Evolutionary conservation across 2,888 invertebrate species (phyloP).

Genomic region (Lepidocyrtoides sp.): DNA sequence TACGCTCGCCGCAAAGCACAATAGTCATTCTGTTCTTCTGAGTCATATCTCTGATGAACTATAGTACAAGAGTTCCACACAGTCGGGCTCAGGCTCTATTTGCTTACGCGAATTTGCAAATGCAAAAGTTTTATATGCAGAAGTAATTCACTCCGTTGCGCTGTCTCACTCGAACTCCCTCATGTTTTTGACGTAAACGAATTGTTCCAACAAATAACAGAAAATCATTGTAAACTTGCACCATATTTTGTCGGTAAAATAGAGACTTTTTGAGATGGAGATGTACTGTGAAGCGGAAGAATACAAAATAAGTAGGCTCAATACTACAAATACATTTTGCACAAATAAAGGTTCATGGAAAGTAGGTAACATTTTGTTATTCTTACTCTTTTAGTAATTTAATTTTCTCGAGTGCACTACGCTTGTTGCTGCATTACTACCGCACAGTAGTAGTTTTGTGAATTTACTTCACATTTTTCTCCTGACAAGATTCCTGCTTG

Average conservation of each 20-base stretch:
- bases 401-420: constrained; percentile 63
- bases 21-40: too few species aligned
- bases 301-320: too few species aligned
- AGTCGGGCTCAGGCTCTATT: too few species aligned
- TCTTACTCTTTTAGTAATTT: constrained; percentile 44
- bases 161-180: background rate
- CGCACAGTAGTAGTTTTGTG: background rate
- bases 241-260: background rate
- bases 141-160: background rate
- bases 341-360: background rate
- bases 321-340: too few species aligned
- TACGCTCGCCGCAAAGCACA: background rate
- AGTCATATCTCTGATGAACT: too few species aligned
- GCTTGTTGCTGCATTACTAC: background rate
- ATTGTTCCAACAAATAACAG: background rate
- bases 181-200: constrained; percentile 42
- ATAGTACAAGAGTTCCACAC: too few species aligned
- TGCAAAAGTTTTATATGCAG: too few species aligned
- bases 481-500: background rate
- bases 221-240: background rate
- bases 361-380: background rate
- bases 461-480: background rate
- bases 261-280: background rate
- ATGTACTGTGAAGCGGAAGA: background rate
- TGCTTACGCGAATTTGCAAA: constrained; percentile 30